Evolutionary conservation across 2,113 vertebrate species (phyloP).

Genomic region (Tinamus guttatus): DNA sequence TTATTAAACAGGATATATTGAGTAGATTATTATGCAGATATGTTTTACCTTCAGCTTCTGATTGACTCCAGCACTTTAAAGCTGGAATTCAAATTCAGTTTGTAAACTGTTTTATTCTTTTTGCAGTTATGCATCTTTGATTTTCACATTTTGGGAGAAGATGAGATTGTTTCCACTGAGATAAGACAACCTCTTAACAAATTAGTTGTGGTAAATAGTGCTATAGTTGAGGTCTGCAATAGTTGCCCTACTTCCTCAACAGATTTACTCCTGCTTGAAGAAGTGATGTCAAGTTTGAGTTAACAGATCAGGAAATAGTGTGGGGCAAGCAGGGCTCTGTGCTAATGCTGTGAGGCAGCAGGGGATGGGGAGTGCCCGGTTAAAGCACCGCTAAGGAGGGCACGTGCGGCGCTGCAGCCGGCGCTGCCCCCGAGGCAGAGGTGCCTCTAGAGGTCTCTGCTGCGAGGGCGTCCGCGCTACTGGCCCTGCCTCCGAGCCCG

Average conservation of each 20-base stretch:
- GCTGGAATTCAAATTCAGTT: not conserved
- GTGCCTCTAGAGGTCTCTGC: not conserved
- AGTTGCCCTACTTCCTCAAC: not conserved
- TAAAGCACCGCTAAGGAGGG: not conserved
- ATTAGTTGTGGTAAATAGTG: not conserved
- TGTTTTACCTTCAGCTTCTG: not conserved
- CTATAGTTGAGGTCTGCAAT: not conserved
- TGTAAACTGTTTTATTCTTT: not conserved
- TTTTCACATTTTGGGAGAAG: not conserved
- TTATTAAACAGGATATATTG: not conserved
- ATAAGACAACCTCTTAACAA: not conserved
- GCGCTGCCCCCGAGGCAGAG: not conserved
- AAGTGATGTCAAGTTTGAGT: not conserved
- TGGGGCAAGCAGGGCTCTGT: not conserved
- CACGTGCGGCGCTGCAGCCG: too few relatives aligned
- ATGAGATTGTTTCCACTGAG: not conserved
- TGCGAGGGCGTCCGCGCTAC: too few relatives aligned
- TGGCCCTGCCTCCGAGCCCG: too few relatives aligned
- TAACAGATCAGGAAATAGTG: not conserved
- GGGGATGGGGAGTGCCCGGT: not conserved
- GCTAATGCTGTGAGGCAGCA: rapidly evolving
- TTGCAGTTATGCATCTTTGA: not conserved
- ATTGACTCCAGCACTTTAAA: not conserved
- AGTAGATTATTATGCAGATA: not conserved
- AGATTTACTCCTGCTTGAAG: not conserved